phyloP scores from a whole-genome alignment of 2,888 invertebrate species.

The Carcina quercana region DNA sequence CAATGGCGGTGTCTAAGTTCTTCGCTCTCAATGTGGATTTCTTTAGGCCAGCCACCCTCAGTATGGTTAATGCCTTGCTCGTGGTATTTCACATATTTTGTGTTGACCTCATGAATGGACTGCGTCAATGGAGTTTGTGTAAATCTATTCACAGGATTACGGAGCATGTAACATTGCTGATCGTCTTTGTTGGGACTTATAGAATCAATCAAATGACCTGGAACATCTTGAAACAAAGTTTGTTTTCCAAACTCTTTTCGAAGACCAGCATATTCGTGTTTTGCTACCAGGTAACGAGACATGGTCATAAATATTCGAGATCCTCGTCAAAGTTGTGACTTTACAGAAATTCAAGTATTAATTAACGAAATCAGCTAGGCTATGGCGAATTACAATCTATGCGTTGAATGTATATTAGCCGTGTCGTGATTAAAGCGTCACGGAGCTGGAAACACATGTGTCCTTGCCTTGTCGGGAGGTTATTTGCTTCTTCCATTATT shows the following conservation, averaged over 20 bases:
- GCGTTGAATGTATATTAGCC: constrained; percentile 33
- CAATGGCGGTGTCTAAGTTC: constrained; percentile 83
- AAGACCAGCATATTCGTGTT: constrained; percentile 62
- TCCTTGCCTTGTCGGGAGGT: constrained; percentile 39
- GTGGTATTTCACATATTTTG: constrained; percentile 71
- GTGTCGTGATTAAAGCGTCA: constrained; percentile 29
- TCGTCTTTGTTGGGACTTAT: constrained; percentile 47
- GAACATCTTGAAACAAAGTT: constrained; percentile 55
- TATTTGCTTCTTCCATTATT: too few relatives aligned
- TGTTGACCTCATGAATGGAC: constrained; percentile 75
- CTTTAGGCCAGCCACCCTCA: constrained; percentile 92
- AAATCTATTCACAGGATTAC: constrained; percentile 66
- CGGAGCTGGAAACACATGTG: constrained; percentile 47
- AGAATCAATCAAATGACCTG: constrained; percentile 54
- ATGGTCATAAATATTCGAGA: constrained; percentile 16
- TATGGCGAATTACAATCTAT: constrained; percentile 33
- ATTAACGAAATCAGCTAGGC: constrained; percentile 41
- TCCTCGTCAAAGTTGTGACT: not conserved
- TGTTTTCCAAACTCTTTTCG: constrained; percentile 67
- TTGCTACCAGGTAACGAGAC: constrained; percentile 39
- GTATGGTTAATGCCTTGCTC: constrained; percentile 80
- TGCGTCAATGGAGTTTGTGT: constrained; percentile 61
- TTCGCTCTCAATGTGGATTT: constrained; percentile 76
- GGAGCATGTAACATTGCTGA: constrained; percentile 57
- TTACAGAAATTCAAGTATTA: constrained; percentile 18